Conservation (phyloP, 2,797 vertebrate species). For the Mormyrus hasselquistii region DNA sequence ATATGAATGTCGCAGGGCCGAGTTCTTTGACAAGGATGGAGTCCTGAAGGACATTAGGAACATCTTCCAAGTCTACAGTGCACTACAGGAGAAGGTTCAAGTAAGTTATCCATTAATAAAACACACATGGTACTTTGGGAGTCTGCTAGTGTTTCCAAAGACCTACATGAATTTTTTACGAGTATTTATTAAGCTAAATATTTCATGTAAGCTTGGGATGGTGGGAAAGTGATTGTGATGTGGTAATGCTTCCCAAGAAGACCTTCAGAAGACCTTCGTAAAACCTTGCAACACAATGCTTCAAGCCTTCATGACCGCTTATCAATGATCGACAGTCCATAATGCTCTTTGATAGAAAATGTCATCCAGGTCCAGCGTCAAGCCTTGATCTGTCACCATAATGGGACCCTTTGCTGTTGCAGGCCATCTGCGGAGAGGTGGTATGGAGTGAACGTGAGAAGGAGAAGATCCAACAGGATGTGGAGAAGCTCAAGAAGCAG, state of each 20-base stretch:
- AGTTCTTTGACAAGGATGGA: slow-evolving; percentile 98
- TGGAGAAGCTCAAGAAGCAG: slow-evolving; percentile 87
- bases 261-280: not conserved
- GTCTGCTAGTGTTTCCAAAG: not conserved
- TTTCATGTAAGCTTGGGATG: not conserved
- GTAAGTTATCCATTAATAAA: slow-evolving; percentile 56
- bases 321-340: not conserved
- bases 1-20: slow-evolving; percentile 65
- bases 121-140: not conserved
- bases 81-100: slow-evolving; percentile 97
- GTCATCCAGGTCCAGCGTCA: not conserved
- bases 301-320: not conserved
- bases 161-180: not conserved
- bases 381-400: not conserved
- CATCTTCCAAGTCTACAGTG: slow-evolving; percentile 97
- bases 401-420: not conserved
- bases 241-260: not conserved
- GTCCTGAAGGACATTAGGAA: slow-evolving; percentile 99
- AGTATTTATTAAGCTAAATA: slow-evolving; percentile 5
- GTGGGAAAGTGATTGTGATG: not conserved
- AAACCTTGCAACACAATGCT: not conserved
- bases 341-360: not conserved
- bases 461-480: slow-evolving; percentile 86
- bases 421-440: slow-evolving; percentile 93
- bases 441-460: slow-evolving; percentile 90